Evolutionary conservation across 2,888 invertebrate species (phyloP).

Genomic region (Macaria liturata): DNA sequence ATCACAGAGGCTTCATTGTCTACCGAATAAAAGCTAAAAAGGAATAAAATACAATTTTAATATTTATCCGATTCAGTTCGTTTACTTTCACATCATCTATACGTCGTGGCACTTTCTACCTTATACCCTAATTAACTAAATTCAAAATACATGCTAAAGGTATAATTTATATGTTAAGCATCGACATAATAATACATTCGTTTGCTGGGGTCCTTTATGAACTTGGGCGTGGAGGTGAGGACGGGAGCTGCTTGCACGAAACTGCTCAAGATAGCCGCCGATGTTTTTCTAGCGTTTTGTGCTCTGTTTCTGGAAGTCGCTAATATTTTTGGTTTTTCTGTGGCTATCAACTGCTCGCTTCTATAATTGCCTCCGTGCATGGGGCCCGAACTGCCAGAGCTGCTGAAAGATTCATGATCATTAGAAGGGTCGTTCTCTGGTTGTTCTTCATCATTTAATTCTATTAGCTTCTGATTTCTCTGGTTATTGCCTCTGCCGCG

Average conservation of each 20-base stretch:
- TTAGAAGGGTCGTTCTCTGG: slow-evolving; percentile 41
- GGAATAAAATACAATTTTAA: slow-evolving; percentile 24
- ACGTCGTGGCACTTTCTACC: slow-evolving; percentile 64
- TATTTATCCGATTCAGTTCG: slow-evolving; percentile 37
- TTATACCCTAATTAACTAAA: slow-evolving; percentile 40
- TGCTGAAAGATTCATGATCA: slow-evolving; percentile 46
- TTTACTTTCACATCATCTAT: slow-evolving; percentile 44
- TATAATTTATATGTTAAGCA: slow-evolving; percentile 32
- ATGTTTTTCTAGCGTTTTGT: slow-evolving; percentile 48
- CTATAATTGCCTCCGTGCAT: slow-evolving; percentile 76
- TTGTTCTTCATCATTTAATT: slow-evolving; percentile 56
- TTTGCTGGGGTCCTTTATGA: slow-evolving; percentile 77
- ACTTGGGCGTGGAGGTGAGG: slow-evolving; percentile 65
- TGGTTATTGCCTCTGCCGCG: slow-evolving; percentile 34
- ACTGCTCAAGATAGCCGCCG: slow-evolving; percentile 64
- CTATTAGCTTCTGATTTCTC: slow-evolving; percentile 58
- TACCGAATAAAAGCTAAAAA: slow-evolving; percentile 17
- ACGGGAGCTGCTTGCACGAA: slow-evolving; percentile 68
- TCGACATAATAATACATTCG: slow-evolving; percentile 79
- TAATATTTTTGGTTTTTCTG: slow-evolving; percentile 35
- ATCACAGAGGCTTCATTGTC: slow-evolving; percentile 63
- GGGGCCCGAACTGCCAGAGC: slow-evolving; percentile 43
- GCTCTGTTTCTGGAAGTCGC: slow-evolving; percentile 34
- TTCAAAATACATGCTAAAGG: slow-evolving; percentile 7
- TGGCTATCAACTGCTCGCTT: slow-evolving; percentile 56